These are phyloP conservation scores for Acanthacorydalis orientalis DNA, from an alignment of 2,888 invertebrate genomes.

Conservation along the genomic window DNA sequence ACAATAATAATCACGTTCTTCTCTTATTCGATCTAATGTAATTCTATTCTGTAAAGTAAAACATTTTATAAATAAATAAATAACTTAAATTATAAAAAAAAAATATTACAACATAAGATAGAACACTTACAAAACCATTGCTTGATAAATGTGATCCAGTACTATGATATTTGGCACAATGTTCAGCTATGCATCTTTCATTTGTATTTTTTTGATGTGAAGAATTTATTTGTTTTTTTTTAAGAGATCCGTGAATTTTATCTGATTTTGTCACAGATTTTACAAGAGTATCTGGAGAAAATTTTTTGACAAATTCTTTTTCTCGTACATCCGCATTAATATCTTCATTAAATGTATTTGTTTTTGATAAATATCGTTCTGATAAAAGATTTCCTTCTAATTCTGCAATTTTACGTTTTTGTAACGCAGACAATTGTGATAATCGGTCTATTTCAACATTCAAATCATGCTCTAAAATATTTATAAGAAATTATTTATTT, in stretches of 20 bases:
- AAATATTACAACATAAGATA: too few relatives aligned
- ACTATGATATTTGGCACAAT: not conserved
- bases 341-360: too few relatives aligned
- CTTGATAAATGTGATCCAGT: not conserved
- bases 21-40: slow-evolving; percentile 21
- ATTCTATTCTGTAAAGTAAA: slow-evolving; percentile 15
- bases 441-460: slow-evolving; percentile 33
- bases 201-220: not conserved
- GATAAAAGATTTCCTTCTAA: slow-evolving; percentile 20
- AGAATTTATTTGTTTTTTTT: too few relatives aligned
- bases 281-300: too few relatives aligned
- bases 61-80: slow-evolving; percentile 1
- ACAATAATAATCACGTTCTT: slow-evolving; percentile 32
- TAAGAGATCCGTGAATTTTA: too few relatives aligned
- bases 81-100: too few relatives aligned
- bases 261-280: too few relatives aligned
- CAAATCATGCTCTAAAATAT: slow-evolving; percentile 14
- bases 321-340: too few relatives aligned
- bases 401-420: slow-evolving; percentile 28
- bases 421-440: slow-evolving; percentile 24
- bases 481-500: not conserved
- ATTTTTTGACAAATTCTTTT: too few relatives aligned
- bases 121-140: not conserved
- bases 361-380: too few relatives aligned
- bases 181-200: not conserved